Evolutionary conservation across 1,140 invertebrate genomes (phyloP).

Genomic region (Berghia stephanieae): DNA sequence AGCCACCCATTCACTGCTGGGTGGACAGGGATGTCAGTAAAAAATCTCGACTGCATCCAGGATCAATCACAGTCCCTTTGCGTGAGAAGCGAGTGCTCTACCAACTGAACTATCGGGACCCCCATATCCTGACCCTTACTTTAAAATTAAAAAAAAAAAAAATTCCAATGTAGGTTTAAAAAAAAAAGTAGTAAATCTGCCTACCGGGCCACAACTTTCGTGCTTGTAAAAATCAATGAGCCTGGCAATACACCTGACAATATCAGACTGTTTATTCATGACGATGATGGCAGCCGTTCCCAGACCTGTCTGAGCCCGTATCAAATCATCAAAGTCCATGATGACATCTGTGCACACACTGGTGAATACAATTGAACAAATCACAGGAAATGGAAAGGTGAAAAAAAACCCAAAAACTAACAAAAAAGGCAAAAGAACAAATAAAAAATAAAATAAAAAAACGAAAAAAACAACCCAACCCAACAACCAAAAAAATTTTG

Average conservation of each 20-base stretch:
- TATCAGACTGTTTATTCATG: constrained; percentile 98
- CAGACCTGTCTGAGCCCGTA: constrained; percentile 92
- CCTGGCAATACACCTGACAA: constrained; percentile 95
- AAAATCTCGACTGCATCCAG: no score
- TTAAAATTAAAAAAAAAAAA: no score
- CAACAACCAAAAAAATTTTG: no score
- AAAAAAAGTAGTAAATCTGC: neutral
- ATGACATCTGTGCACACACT: constrained; percentile 94
- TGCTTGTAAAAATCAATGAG: constrained; percentile 99
- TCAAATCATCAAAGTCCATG: constrained; percentile 98
- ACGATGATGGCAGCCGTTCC: constrained; percentile 98
- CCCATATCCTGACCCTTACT: no score
- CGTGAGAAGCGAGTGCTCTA: no score
- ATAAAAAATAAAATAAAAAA: no score
- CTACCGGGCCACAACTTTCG: constrained; percentile 94
- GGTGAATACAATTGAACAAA: constrained; percentile 50
- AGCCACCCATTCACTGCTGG: no score
- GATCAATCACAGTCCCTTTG: no score
- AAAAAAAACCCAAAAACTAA: neutral
- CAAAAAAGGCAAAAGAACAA: neutral
- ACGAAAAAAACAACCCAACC: no score
- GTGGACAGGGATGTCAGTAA: no score
- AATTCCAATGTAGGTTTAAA: no score
- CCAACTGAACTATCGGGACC: no score
- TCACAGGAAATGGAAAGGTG: neutral